These are phyloP conservation scores for Diplodus puntazzo DNA, from an alignment of 2,797 vertebrate genomes.

Conservation along the genomic window DNA sequence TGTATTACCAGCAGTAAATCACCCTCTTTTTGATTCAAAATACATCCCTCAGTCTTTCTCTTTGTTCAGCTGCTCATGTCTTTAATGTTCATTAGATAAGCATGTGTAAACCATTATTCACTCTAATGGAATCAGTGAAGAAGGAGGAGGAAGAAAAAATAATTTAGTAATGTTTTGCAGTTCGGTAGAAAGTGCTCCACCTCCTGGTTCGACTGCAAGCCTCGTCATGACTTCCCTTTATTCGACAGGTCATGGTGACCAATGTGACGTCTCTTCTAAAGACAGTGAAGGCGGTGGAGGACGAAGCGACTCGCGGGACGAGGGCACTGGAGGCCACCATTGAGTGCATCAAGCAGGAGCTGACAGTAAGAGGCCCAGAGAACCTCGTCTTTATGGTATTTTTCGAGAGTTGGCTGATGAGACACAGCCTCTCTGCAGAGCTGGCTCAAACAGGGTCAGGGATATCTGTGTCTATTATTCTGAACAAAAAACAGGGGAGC, in stretches of 20 bases:
- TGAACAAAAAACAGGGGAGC: slow-evolving; percentile 43
- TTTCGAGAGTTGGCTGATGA: slow-evolving; percentile 46
- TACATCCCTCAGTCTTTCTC: slow-evolving; percentile 2
- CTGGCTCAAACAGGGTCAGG: slow-evolving; percentile 45
- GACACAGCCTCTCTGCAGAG: slow-evolving; percentile 36
- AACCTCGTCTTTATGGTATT: slow-evolving; percentile 45
- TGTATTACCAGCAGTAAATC: slow-evolving; percentile 16
- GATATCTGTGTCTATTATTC: slow-evolving; percentile 66
- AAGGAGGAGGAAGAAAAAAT: not conserved
- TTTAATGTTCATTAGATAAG: slow-evolving; percentile 36
- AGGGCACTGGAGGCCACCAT: slow-evolving; percentile 97
- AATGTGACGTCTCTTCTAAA: slow-evolving; percentile 98
- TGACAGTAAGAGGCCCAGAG: slow-evolving; percentile 87
- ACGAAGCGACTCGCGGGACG: slow-evolving; percentile 97
- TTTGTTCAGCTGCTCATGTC: slow-evolving; percentile 5
- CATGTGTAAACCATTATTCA: slow-evolving; percentile 30
- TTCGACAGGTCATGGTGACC: slow-evolving; percentile 96
- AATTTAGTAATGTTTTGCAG: slow-evolving; percentile 21
- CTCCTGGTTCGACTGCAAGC: slow-evolving; percentile 62
- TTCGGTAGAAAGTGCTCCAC: slow-evolving; percentile 65
- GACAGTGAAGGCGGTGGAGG: slow-evolving; percentile 99
- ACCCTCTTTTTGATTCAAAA: slow-evolving; percentile 33
- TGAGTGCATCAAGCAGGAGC: slow-evolving; percentile 98
- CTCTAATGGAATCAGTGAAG: slow-evolving; percentile 21
- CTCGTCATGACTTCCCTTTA: slow-evolving; percentile 34